Base-by-base conservation (phyloP, 2,797 vertebrate species). In the Staurois parvus region DNA sequence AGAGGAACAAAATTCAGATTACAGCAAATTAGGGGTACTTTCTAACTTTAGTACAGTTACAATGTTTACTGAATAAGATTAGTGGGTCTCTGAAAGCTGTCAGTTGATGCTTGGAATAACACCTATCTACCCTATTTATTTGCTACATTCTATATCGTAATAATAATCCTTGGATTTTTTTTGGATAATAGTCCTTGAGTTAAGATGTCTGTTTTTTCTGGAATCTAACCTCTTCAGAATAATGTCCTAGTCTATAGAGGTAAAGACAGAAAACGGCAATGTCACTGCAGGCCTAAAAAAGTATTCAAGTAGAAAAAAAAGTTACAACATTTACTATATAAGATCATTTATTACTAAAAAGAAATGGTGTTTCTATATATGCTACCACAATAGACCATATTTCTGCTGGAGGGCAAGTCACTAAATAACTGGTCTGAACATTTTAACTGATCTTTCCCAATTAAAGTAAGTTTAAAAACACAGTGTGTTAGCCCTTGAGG, bases 401-500 rank as follows among this genome's bases (percentile, higher is more conserved):
- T 24, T 19, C 37, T 73, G 37, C 69, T 82, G 59, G 56, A 74
- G 74, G 56, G 28, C 19, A 75, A 74, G 42, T 24, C 37, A 82
- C 37, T 74, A 73, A 64, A 74, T 66, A 82, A 82, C 72, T 29
- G 73, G 73, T 32, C 45, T n/a, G 21, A 42, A 42, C 34, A 72
- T 72, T 81, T 59, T 72, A 81, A 62, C 48, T 21, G 24, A 12
- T 30, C 45, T 62, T 72, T 70, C 48, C 70, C 79, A 72, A 81
- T 81, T 81, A 81, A 37, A 81, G 45, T 81, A 59, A 72, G 67
- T 56, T 48, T 30, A 81, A 81, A n/a, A 72, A 82, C 62, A 30
- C 26, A 45, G 80, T 13, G 30, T 42, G 6, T 37, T 66, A 24
- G 28, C 52, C 80, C 56, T n/a, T 42, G 34, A 62, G 69, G 69